These are phyloP conservation scores for Streptopelia turtur DNA, from an alignment of 2,797 vertebrate genomes.

Conservation along the genomic window DNA sequence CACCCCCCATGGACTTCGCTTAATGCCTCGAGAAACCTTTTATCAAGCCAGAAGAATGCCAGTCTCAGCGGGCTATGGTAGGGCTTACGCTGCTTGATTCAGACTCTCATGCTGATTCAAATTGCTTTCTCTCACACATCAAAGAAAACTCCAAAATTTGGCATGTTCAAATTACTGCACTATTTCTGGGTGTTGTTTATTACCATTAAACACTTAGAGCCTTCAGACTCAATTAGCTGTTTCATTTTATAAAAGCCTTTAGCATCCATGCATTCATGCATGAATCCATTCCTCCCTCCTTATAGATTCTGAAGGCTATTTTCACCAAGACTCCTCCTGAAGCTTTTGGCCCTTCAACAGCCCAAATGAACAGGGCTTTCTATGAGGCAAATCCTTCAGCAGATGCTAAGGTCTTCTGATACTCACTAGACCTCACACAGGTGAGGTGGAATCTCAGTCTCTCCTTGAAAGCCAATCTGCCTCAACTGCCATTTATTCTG, in stretches of 20 bases:
- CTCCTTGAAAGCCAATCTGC: background rate
- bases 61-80: background rate
- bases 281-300: background rate
- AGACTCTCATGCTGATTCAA: conserved; percentile 45
- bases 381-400: background rate
- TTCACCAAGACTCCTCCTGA: background rate
- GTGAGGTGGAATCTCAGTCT: background rate
- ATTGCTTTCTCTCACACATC: conserved; percentile 55
- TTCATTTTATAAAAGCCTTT: conserved; percentile 40
- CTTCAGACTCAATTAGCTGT: conserved; percentile 30
- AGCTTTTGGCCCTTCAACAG: background rate
- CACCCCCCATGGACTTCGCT: background rate
- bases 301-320: background rate
- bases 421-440: background rate
- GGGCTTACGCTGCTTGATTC: conserved; percentile 7
- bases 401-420: background rate
- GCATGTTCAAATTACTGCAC: background rate
- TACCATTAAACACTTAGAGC: background rate
- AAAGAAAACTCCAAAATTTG: conserved; percentile 38
- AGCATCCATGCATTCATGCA: background rate
- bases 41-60: conserved; percentile 11
- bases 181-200: conserved; percentile 38
- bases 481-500: background rate
- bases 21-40: conserved; percentile 42
- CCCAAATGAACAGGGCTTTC: background rate